Base-by-base conservation (phyloP, 2,888 invertebrate genomes). In the Drymonia ruficornis region DNA sequence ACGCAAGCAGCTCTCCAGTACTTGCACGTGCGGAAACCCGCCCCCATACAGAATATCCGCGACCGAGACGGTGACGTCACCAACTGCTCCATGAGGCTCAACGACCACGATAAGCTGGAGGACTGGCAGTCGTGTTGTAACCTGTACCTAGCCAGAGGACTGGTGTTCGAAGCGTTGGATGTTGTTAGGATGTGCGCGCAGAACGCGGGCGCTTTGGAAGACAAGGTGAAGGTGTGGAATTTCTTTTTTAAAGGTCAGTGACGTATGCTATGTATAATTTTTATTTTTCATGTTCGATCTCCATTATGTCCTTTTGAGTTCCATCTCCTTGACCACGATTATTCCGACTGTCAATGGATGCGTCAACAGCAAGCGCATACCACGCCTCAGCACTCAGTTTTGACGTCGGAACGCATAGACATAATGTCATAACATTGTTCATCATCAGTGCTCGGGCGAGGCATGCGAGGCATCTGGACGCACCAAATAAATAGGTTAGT, bases 1-100 rank as follows among this genome's bases (percentile, higher is more conserved):
- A 93, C 94, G 0, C 95, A 95, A 70, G 93, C 95, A 12, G 97
- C 97, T 0, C 83, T 96, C 16, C 94, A 95, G 18, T 97, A 97
- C 80, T 76, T 96, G 15, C 94, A 95, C 70, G 94, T 95, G 0
- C 83, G 94, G 0, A 89, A 93, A 88, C 81, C 95, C 80, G 59
- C 94, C 0, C 85, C 95, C 0, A 81, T 91, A 1, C 93, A 94
- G 2, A 80, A 91, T 23, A 85, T 92, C 2, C 75, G 75, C 12
- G 77, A 78, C 12, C 68, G 63, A 2, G 65, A 75, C 11, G 65
- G 62, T 2, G 65, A 65, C n/a, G 11, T 62, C 8, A 36, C 65
- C 4, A 44, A 55, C 1, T 70, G 67, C 11, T 63, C 62, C 71
- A 50, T 76, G 6, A 59, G 65, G 28, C 62, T 80, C 0, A 81